Evolutionary conservation across 2,888 invertebrate species (phyloP), one percentile per base, ranked within the genome.

Genomic region (Temnothorax ravouxi): DNA sequence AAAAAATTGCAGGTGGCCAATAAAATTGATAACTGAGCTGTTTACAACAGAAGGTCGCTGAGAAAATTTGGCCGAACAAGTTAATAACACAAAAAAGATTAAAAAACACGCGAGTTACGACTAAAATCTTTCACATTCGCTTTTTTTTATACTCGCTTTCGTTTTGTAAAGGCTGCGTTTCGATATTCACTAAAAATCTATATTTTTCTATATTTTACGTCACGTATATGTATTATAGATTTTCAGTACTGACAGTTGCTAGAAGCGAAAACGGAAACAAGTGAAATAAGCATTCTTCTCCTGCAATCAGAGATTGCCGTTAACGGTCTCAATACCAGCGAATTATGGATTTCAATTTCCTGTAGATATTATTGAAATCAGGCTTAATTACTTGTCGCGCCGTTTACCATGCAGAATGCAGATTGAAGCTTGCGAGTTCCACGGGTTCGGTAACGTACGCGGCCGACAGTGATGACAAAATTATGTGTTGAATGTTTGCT

Each of bases 391-490:
- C n/a, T 18, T 41, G 41, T 56, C 52, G 9, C 29, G 18, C 25
- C 38, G 21, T 59, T 56, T 44, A 59, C 4, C 44, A 29, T 29
- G 29, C 29, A 29, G 29, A n/a, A 66, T 15, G 52, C 52, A 77
- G 38, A 66, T 66, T 77, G 59, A 56, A 21, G 4, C 18, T 21
- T 11, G 79, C 13, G 2, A 15, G 21, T 25, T 18, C 34, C n/a
- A 3, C 34, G n/a, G 44, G 54, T 59, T 54, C 54, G 54, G 18
- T 15, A 44, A 56, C 15, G 13, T 34, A 69, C 15, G 18, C 44
- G 44, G 9, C 25, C 25, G 41, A 71, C 47, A 47, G 72, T 50
- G 79, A 72, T 56, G 71, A 79, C 79, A 71, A 79, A 79, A 79
- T 79, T 79, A 79, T 5, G 79, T 38, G 47, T 13, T 59, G 47